Evolutionary conservation across 2,888 invertebrate species (phyloP).

Genomic region (Pyralis farinalis): DNA sequence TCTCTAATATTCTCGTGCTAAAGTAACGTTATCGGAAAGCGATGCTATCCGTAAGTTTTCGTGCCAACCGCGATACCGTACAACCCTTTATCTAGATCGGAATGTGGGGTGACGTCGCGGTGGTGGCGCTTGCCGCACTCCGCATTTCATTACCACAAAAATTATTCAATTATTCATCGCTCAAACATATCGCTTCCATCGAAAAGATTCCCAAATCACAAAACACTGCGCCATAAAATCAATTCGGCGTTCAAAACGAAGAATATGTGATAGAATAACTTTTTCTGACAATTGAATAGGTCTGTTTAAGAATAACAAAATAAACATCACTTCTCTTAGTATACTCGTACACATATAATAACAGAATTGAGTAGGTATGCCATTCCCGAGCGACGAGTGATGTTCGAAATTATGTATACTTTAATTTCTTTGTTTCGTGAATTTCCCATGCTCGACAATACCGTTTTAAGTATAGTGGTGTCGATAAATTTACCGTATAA

Average conservation of each 20-base stretch:
- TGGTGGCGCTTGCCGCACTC: conserved; percentile 28
- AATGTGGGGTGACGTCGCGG: conserved; percentile 57
- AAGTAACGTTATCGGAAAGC: conserved; percentile 66
- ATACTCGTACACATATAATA: not conserved
- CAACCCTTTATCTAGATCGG: conserved; percentile 77
- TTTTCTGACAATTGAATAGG: too few relatives aligned
- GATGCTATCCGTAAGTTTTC: conserved; percentile 49
- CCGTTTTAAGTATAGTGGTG: too few relatives aligned
- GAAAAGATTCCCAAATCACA: conserved; percentile 19
- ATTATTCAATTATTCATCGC: conserved; percentile 61
- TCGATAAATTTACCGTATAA: too few relatives aligned
- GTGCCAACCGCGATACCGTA: conserved; percentile 48
- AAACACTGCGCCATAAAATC: conserved; percentile 6
- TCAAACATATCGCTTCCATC: conserved; percentile 22
- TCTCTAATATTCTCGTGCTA: conserved; percentile 50
- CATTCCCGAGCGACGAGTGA: too few relatives aligned
- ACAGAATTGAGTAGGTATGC: too few relatives aligned
- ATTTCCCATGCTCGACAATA: too few relatives aligned
- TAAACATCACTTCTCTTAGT: too few relatives aligned
- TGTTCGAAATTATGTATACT: too few relatives aligned
- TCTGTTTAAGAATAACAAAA: too few relatives aligned
- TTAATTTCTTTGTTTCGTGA: too few relatives aligned
- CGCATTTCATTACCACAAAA: conserved; percentile 61
- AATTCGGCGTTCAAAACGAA: not conserved
- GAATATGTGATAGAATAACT: too few relatives aligned